phyloP scores from a whole-genome alignment of 2,797 vertebrate genomes.

The Percopsis omiscomaycus region DNA sequence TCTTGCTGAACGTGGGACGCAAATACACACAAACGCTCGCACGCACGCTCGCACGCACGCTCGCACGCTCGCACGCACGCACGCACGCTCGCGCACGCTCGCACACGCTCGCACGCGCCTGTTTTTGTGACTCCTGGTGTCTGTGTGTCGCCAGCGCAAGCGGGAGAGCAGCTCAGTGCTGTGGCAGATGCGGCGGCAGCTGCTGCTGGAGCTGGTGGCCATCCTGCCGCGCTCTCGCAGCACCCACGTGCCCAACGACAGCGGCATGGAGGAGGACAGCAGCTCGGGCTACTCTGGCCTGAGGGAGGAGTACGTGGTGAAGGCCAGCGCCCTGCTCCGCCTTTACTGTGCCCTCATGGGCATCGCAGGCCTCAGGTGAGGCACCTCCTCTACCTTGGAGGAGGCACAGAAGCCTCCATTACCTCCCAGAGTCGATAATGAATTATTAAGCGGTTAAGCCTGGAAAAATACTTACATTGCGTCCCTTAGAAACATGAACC shows the following conservation, averaged over 20 bases:
- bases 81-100: slow-evolving; percentile 11
- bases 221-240: slow-evolving; percentile 93
- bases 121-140: background rate
- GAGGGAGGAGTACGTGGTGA: slow-evolving; percentile 95
- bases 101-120: slow-evolving; percentile 11
- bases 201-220: slow-evolving; percentile 92
- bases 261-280: slow-evolving; percentile 78
- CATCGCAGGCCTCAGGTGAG: slow-evolving; percentile 91
- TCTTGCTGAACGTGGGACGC: background rate
- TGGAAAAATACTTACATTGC: too few relatives aligned
- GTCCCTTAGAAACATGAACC: too few relatives aligned
- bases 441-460: too few relatives aligned
- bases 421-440: too few relatives aligned
- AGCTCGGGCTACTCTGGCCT: slow-evolving; percentile 88
- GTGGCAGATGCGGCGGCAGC: slow-evolving; percentile 97
- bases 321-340: slow-evolving; percentile 92
- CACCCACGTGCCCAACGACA: slow-evolving; percentile 83
- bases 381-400: too few relatives aligned
- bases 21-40: slow-evolving; percentile 16
- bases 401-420: too few relatives aligned
- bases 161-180: slow-evolving; percentile 93
- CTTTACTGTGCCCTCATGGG: slow-evolving; percentile 98
- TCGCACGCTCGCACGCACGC: slow-evolving; percentile 1
- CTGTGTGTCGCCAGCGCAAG: slow-evolving; percentile 81
- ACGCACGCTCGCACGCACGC: slow-evolving; percentile 9